Percentiles rank a stretch among this genome's conserved stretches.
These are phyloP conservation scores for Cavia aperea DNA, from an alignment of 2,113 vertebrate species.

Conservation along the genomic window DNA sequence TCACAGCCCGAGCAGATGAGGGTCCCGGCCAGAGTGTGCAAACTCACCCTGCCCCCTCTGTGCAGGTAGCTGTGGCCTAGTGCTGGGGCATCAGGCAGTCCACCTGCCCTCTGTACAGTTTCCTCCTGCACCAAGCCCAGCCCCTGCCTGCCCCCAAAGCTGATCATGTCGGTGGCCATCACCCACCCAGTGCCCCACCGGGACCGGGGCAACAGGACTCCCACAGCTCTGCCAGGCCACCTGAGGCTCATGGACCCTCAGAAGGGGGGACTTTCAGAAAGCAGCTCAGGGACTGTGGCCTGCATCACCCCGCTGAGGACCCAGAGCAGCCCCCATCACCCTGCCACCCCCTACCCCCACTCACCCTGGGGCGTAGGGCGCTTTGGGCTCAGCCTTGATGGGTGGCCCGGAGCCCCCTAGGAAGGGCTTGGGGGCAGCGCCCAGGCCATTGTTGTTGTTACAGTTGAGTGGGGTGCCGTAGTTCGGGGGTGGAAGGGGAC, in stretches of 20 bases:
- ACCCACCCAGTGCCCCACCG: neutral
- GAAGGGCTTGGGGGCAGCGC: constrained; percentile 84
- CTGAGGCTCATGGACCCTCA: neutral
- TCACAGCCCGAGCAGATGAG: too few species aligned
- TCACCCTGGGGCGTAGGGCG: constrained; percentile 94
- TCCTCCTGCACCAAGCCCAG: neutral
- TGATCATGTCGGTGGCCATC: fast-evolving
- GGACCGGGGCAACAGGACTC: neutral
- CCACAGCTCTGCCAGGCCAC: neutral
- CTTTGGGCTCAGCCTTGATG: constrained; percentile 92
- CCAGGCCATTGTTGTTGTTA: constrained; percentile 83
- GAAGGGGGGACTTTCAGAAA: neutral
- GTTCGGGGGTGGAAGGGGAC: constrained; percentile 71
- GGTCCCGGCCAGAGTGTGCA: too few species aligned
- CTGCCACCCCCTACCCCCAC: constrained; percentile 47
- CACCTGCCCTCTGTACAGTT: neutral
- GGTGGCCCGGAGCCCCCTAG: constrained; percentile 79
- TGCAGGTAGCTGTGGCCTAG: neutral
- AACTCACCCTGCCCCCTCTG: neutral
- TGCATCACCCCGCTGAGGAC: neutral
- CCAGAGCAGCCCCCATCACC: too few species aligned
- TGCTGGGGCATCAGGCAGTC: fast-evolving
- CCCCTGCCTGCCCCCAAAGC: neutral
- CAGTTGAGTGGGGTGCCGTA: constrained; percentile 81
- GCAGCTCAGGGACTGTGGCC: neutral